Conservation (phyloP, 1,140 invertebrate genomes). For the Cecropterus lyciades region DNA sequence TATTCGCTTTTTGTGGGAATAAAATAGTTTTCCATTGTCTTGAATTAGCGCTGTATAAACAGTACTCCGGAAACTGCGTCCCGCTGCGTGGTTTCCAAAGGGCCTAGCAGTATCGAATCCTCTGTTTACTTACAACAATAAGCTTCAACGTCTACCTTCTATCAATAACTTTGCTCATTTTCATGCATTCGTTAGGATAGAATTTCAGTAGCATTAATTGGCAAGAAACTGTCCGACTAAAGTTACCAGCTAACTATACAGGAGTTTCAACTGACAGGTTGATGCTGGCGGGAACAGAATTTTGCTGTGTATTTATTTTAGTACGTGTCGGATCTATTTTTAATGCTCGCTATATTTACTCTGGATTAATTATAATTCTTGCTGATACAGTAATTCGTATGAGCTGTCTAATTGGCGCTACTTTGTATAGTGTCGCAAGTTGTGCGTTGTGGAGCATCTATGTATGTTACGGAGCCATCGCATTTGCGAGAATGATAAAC, state of each 20-base stretch:
- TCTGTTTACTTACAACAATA: neutral
- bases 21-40: slow-evolving; percentile 41
- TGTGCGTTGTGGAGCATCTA: too few species aligned
- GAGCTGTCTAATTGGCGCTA: too few species aligned
- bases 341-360: neutral
- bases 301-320: neutral
- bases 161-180: too few species aligned
- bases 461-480: too few species aligned
- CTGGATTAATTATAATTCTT: too few species aligned
- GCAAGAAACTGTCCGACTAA: too few species aligned
- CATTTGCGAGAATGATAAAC: too few species aligned
- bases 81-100: slow-evolving; percentile 30
- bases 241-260: neutral
- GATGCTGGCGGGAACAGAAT: neutral
- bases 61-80: slow-evolving; percentile 29
- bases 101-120: slow-evolving; percentile 2
- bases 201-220: too few species aligned
- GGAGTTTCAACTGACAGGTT: neutral
- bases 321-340: neutral
- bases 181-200: too few species aligned
- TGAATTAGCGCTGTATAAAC: slow-evolving; percentile 42
- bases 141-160: too few species aligned
- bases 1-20: slow-evolving; percentile 53
- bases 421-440: too few species aligned
- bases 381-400: too few species aligned